These are phyloP conservation scores for Acanthopleura granulata DNA, from an alignment of 2,888 invertebrate species.

Conservation along the genomic window DNA sequence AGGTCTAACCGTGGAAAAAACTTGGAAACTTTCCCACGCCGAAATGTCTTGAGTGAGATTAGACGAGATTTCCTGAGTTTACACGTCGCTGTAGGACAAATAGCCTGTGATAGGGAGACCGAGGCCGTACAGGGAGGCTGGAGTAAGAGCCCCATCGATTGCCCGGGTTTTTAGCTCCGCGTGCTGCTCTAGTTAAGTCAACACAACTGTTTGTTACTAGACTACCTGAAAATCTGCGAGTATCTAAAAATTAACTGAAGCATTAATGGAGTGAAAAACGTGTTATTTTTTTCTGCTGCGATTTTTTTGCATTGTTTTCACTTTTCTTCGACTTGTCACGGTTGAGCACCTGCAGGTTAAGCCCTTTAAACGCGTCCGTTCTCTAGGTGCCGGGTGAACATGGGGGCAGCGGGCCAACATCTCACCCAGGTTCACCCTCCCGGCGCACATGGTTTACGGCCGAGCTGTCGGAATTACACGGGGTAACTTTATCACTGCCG, in stretches of 20 bases:
- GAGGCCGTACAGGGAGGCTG: conserved; percentile 1
- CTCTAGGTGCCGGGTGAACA: not conserved
- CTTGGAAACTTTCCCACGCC: conserved; percentile 12
- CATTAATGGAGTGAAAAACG: conserved; percentile 2
- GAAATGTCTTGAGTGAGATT: conserved; percentile 13
- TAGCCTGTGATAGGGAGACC: not conserved
- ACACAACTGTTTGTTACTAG: conserved; percentile 2
- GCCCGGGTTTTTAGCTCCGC: not conserved
- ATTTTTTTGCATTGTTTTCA: not conserved
- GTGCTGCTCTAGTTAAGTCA: not conserved
- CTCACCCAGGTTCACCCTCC: no score
- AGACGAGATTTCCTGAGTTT: conserved; percentile 15
- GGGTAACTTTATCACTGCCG: no score
- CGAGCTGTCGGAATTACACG: no score
- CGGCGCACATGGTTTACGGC: no score
- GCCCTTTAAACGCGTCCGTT: not conserved
- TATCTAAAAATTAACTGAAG: conserved; percentile 14
- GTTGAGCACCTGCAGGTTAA: not conserved
- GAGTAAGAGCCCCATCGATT: not conserved
- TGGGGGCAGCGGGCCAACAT: no score
- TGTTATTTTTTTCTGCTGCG: conserved; percentile 1
- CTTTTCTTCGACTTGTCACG: conserved; percentile 1
- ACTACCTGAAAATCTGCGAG: not conserved
- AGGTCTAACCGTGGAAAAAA: not conserved
- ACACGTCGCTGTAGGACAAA: conserved; percentile 11